A percentile compares a stretch with the other conserved stretches of the same genome.
Conservation (phyloP, 2,888 invertebrate genomes). For the Digitonthophagus gazella region DNA sequence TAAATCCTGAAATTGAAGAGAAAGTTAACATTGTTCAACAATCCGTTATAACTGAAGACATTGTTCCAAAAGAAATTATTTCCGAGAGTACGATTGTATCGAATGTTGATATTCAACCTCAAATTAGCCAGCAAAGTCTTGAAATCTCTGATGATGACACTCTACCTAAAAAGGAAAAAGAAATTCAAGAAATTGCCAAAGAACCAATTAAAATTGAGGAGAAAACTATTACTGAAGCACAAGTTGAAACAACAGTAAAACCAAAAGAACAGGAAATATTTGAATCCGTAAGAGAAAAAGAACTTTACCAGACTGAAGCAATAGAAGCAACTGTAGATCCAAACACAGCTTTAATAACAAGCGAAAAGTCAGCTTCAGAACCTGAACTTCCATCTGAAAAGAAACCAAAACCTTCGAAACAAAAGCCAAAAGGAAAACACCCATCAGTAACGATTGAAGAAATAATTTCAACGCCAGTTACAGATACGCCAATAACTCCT, state of each 20-base stretch:
- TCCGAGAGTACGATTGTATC: too few relatives aligned
- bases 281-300: not conserved
- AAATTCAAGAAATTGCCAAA: not conserved
- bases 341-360: conserved; percentile 15
- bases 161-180: not conserved
- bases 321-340: conserved; percentile 17
- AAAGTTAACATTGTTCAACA: not conserved
- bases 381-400: conserved; percentile 13
- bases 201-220: not conserved
- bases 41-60: not conserved
- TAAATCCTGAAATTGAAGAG: not conserved
- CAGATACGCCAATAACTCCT: conserved; percentile 54
- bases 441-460: conserved; percentile 57
- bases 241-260: not conserved
- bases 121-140: not conserved
- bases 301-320: conserved; percentile 8
- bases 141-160: not conserved
- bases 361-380: conserved; percentile 15
- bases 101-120: not conserved
- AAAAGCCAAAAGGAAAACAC: conserved; percentile 46
- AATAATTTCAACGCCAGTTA: conserved; percentile 51
- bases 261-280: not conserved
- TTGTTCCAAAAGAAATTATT: not conserved
- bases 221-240: not conserved
- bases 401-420: conserved; percentile 32